Conservation (phyloP, 2,888 invertebrate genomes). For the Adelphocoris suturalis region DNA sequence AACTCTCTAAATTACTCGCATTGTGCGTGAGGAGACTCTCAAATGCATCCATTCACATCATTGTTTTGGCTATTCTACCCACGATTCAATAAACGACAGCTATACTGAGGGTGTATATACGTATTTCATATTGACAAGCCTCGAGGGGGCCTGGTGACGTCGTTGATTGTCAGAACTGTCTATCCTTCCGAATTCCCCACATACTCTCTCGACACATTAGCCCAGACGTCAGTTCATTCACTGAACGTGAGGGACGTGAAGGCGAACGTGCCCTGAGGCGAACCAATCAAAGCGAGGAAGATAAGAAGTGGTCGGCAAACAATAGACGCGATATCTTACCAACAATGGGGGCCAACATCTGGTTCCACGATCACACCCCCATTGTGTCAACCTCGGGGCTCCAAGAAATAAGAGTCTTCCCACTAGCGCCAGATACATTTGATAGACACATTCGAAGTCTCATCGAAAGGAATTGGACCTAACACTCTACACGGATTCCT, state of each 20-base stretch:
- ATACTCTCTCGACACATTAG: not conserved
- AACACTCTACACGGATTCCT: not conserved
- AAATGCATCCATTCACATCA: no score
- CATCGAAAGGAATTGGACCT: not conserved
- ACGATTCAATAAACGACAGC: no score
- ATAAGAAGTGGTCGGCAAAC: constrained; percentile 17
- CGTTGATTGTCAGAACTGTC: no score
- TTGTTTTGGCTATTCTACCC: no score
- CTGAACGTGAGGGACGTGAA: not conserved
- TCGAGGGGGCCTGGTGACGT: no score
- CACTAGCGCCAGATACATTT: constrained; percentile 10
- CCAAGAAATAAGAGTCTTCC: constrained; percentile 38
- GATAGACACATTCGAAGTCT: not conserved
- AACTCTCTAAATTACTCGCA: no score
- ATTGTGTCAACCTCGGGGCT: not conserved
- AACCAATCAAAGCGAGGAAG: constrained; percentile 33
- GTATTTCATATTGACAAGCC: no score
- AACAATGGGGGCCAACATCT: constrained; percentile 30
- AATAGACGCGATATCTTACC: constrained; percentile 27
- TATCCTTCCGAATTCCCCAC: no score
- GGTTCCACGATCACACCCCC: not conserved
- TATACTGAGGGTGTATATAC: no score
- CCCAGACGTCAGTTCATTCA: not conserved
- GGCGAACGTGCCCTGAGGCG: not conserved
- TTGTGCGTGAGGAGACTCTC: no score